Base-by-base conservation (phyloP, 2,113 vertebrate genomes). In the Myotis yumanensis region DNA sequence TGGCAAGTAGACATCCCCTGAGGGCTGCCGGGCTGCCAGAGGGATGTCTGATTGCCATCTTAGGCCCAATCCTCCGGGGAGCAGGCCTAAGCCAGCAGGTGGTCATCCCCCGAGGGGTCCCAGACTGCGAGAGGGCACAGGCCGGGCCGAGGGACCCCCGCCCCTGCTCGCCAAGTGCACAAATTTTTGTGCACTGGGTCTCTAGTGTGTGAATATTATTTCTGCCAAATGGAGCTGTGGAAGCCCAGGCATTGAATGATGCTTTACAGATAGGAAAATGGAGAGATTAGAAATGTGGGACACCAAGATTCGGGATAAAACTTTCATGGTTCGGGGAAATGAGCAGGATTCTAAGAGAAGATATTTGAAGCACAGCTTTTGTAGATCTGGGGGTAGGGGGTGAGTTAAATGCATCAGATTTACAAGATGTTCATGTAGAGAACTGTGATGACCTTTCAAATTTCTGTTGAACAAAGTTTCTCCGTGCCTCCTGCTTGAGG, bases 371-470 rank as follows among this genome's bases (percentile, higher is more conserved):
- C 72, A 48, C 15, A 76, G 7, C 20, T 92, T 95, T 64, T 73
- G 18, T 92, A 88, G 68, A 71, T 89, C 69, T 89, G 66, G 20
- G 20, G 4, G 7, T 23, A 8, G 6, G 11, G 30, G 17, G n/a
- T 40, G 43, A 43, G 7, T 92, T 77, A 90, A 87, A 92, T 73
- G 64, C 25, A 23, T 90, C 52, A 62, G 62, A 82, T 82, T 87
- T 79, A 81, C 15, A 86, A 72, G 35, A 72, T 57, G 32, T 57
- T 85, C 43, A 9, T 37, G 62, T 52, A 15, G 57, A 90, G 11
- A 96, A 90, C 69, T 86, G 40, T 0, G 16, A 12, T 94, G 69
- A 73, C 32, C 68, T 57, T 95, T 91, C 52, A 69, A 86, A 81
- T 43, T 89, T 96, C 71, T 91, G 17, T 80, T 87, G 73, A 75